These are phyloP conservation scores for Drosophila melanocephala DNA, from an alignment of 2,888 invertebrate species.

Conservation along the genomic window DNA sequence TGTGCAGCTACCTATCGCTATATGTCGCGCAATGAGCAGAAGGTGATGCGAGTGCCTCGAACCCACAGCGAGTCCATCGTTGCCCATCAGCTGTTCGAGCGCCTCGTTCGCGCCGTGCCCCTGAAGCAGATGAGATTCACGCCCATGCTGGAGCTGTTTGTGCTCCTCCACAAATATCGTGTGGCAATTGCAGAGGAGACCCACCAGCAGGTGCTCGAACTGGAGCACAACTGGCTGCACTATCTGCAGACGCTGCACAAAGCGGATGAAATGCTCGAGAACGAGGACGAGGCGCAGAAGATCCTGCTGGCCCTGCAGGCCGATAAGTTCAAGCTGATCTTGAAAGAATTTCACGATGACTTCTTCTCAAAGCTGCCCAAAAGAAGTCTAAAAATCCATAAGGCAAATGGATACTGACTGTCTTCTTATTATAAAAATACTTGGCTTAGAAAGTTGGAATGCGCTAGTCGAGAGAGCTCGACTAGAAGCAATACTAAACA, in stretches of 20 bases:
- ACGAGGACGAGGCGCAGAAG: slow-evolving; percentile 91
- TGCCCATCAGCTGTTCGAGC: slow-evolving; percentile 89
- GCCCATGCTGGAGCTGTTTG: slow-evolving; percentile 91
- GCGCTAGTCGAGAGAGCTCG: too few relatives aligned
- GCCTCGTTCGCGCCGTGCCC: slow-evolving; percentile 88
- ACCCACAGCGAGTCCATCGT: slow-evolving; percentile 90
- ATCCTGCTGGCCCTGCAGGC: slow-evolving; percentile 90
- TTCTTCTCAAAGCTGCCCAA: slow-evolving; percentile 91
- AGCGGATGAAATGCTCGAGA: slow-evolving; percentile 90
- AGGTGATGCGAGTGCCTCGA: slow-evolving; percentile 89
- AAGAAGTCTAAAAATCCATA: background rate
- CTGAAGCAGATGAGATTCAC: slow-evolving; percentile 90
- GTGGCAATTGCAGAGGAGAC: slow-evolving; percentile 87
- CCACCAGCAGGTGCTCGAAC: slow-evolving; percentile 67
- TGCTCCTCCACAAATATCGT: slow-evolving; percentile 90
- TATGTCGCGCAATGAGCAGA: slow-evolving; percentile 87
- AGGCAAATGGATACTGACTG: too few relatives aligned
- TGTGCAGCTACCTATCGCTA: slow-evolving; percentile 87
- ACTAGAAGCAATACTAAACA: too few relatives aligned
- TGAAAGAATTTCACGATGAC: slow-evolving; percentile 89
- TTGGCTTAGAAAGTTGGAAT: too few relatives aligned
- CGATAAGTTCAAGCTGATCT: slow-evolving; percentile 90
- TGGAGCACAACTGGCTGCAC: slow-evolving; percentile 87
- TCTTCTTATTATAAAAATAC: too few relatives aligned
- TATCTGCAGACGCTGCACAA: slow-evolving; percentile 90